These are phyloP conservation scores for Octomys mimax DNA, from an alignment of 2,797 vertebrate species.

Conservation along the genomic window DNA sequence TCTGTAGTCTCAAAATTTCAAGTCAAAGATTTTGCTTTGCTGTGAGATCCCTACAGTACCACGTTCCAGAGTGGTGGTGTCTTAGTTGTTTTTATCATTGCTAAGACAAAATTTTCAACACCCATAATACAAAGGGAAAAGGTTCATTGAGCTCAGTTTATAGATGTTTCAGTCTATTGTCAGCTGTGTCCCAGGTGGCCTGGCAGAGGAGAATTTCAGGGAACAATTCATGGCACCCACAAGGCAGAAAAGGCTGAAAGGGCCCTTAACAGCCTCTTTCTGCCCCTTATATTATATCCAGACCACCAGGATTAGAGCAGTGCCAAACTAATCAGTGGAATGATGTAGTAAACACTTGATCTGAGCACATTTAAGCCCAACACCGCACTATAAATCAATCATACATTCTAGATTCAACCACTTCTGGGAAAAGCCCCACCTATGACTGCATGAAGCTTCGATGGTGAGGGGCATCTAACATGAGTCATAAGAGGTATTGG, in stretches of 20 bases:
- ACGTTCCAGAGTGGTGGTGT: neutral
- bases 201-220: neutral
- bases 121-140: neutral
- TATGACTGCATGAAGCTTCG: neutral
- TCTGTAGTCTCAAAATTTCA: neutral
- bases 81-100: neutral
- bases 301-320: neutral
- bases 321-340: neutral
- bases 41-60: neutral
- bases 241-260: neutral
- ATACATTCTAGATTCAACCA: neutral
- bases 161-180: neutral
- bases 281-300: neutral
- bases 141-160: neutral
- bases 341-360: neutral
- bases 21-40: neutral
- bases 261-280: neutral
- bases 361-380: neutral
- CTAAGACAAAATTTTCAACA: neutral
- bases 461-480: neutral
- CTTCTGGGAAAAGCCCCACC: neutral
- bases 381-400: neutral
- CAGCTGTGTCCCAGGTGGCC: neutral
- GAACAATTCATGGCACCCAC: neutral
- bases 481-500: neutral